phyloP scores from a whole-genome alignment of 2,888 invertebrate genomes.

The Drosophila ustulata region DNA sequence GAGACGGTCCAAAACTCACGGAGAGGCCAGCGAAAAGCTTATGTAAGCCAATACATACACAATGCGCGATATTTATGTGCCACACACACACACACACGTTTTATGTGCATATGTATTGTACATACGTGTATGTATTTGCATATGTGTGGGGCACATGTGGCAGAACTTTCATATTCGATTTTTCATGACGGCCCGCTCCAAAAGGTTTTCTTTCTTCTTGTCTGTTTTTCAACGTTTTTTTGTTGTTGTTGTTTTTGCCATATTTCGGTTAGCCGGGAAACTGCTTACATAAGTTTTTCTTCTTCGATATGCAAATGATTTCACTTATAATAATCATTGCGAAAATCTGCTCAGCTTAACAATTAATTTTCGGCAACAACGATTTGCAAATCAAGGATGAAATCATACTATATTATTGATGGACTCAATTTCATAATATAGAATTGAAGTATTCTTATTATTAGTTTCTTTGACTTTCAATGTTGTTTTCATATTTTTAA shows the following conservation, averaged over 20 bases:
- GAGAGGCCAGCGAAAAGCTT: slow-evolving; percentile 70
- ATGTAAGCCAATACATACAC: slow-evolving; percentile 81
- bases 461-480: neutral
- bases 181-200: slow-evolving; percentile 59
- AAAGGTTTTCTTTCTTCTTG: slow-evolving; percentile 31
- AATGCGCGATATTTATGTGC: slow-evolving; percentile 68
- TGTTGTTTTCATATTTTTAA: too few species aligned
- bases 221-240: neutral
- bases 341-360: slow-evolving; percentile 23
- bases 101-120: slow-evolving; percentile 15
- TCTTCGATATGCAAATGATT: slow-evolving; percentile 45
- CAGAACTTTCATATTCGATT: slow-evolving; percentile 72
- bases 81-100: slow-evolving; percentile 25
- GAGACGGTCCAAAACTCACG: slow-evolving; percentile 55
- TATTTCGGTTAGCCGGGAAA: slow-evolving; percentile 22
- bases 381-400: too few species aligned
- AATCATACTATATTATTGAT: too few species aligned
- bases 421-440: too few species aligned
- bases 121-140: slow-evolving; percentile 30
- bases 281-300: slow-evolving; percentile 49
- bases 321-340: slow-evolving; percentile 42
- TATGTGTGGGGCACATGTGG: slow-evolving; percentile 52
- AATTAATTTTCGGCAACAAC: neutral
- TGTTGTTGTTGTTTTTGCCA: slow-evolving; percentile 6
- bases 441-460: too few species aligned